These are phyloP conservation scores for Chiloscyllium plagiosum DNA, from an alignment of 2,113 vertebrate genomes.

Conservation along the genomic window DNA sequence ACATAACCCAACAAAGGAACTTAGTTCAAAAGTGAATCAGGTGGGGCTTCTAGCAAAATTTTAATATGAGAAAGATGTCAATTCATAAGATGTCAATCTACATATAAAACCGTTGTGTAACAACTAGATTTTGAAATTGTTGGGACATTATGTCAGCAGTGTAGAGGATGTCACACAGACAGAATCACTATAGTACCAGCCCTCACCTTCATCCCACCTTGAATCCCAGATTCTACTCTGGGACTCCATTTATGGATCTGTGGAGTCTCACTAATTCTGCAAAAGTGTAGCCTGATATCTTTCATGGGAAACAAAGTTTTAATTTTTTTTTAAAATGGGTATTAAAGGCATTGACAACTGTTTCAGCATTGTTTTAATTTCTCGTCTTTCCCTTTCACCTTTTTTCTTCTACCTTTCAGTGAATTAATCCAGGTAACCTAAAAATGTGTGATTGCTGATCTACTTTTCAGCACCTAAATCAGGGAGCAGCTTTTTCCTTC, in stretches of 20 bases:
- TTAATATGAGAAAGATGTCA: not conserved
- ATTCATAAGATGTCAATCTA: not conserved
- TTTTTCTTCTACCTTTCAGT: not conserved
- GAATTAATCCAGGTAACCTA: not conserved
- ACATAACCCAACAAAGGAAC: not conserved
- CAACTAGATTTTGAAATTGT: constrained; percentile 10
- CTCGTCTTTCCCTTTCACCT: not conserved
- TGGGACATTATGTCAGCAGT: not conserved
- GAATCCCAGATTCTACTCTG: too few species aligned
- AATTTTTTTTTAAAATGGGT: not conserved
- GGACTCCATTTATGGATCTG: too few species aligned
- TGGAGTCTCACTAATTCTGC: too few species aligned
- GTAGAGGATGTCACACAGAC: constrained; percentile 1
- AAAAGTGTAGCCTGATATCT: not conserved
- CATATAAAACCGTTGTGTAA: constrained; percentile 5
- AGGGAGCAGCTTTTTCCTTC: not conserved
- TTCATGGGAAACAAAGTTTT: not conserved
- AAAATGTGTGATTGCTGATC: not conserved
- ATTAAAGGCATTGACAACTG: not conserved
- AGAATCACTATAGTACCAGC: not conserved
- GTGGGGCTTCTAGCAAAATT: not conserved
- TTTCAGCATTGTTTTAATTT: not conserved
- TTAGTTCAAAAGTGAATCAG: not conserved
- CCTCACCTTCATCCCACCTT: too few species aligned
- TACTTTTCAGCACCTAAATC: not conserved